Base-by-base conservation (phyloP, 2,797 vertebrate species). In the Lepus oiostolus region DNA sequence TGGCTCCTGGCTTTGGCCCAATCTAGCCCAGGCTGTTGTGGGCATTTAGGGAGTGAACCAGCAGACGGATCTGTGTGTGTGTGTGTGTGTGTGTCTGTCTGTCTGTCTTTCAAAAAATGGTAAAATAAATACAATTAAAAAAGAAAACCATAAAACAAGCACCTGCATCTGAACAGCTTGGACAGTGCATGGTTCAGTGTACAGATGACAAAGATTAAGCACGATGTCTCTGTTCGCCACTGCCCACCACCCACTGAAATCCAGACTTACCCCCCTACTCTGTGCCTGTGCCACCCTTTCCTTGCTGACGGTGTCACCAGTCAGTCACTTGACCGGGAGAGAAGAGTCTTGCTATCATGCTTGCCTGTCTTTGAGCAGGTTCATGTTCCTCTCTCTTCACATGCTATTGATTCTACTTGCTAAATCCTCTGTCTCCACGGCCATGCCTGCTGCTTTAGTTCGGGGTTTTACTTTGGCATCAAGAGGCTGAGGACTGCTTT, bases 281-380 rank as follows among this genome's bases (percentile, higher is more conserved):
- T 62, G 26, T 8, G 54, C 9, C 85, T 85, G 32, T 54, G 32
- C 52, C 30, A 2, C 2, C 4, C 0, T 54, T 5, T 30, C 52
- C 76, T 16, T 4, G 19, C 22, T 38, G 30, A 74, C 2, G 42
- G n/a, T 8, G 5, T 42, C 10, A 28, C 4, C 3, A 3, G 0
- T 2, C 2, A 68, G 13, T 63, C 70, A 42, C 63, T 90, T 22
- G 30, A 0, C 26, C 19, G 26, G 21, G 2, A 30, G 16, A 2
- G 2, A 28, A 72, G 42, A 83, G 71, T n/a, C 76, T 62, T 2
- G 9, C 4, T 28, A 22, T n/a, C 68, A 68, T 2, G 79, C 30
- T 60, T 13, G 42, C 42, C 10, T 28, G 42, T 16, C 28, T 72
- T 52, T 14, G 42, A 58, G 32, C 35, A 35, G 70, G 74, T 17